These are phyloP conservation scores for Sturmia bella DNA, from an alignment of 2,888 invertebrate genomes.

Conservation along the genomic window DNA sequence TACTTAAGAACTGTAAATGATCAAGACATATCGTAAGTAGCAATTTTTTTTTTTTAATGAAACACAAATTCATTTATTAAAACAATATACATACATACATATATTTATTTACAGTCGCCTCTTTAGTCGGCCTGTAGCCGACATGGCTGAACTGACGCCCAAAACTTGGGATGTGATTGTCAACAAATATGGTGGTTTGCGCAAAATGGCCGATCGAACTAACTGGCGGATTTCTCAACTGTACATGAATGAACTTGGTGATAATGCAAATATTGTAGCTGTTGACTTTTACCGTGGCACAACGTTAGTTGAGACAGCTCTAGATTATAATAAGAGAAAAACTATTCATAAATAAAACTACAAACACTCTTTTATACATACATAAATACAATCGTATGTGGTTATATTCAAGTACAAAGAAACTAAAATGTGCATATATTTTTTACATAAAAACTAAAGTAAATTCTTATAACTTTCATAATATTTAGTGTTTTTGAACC, in stretches of 20 bases:
- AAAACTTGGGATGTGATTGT: slow-evolving; percentile 84
- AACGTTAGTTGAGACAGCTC: slow-evolving; percentile 83
- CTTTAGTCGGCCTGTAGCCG: slow-evolving; percentile 82
- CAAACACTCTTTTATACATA: too few relatives aligned
- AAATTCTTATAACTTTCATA: too few relatives aligned
- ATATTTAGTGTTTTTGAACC: too few relatives aligned
- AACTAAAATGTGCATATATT: too few relatives aligned
- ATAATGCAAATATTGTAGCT: slow-evolving; percentile 84
- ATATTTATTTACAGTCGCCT: slow-evolving; percentile 74
- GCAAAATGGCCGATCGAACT: slow-evolving; percentile 85
- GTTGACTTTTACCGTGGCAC: slow-evolving; percentile 85
- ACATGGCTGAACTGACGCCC: slow-evolving; percentile 88
- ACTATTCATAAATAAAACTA: slow-evolving; percentile 28
- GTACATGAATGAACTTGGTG: slow-evolving; percentile 83
- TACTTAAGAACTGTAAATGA: slow-evolving; percentile 82
- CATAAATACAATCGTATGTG: too few relatives aligned
- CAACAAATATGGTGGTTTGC: slow-evolving; percentile 84
- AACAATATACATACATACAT: background rate
- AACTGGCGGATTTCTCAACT: slow-evolving; percentile 85
- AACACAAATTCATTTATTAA: background rate
- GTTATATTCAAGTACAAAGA: too few relatives aligned
- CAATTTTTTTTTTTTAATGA: background rate
- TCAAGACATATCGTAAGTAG: slow-evolving; percentile 78
- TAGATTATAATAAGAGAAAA: slow-evolving; percentile 79
- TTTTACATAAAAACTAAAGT: too few relatives aligned